These are phyloP conservation scores for Microtus richardsoni DNA, from an alignment of 2,113 vertebrate species.

Conservation along the genomic window DNA sequence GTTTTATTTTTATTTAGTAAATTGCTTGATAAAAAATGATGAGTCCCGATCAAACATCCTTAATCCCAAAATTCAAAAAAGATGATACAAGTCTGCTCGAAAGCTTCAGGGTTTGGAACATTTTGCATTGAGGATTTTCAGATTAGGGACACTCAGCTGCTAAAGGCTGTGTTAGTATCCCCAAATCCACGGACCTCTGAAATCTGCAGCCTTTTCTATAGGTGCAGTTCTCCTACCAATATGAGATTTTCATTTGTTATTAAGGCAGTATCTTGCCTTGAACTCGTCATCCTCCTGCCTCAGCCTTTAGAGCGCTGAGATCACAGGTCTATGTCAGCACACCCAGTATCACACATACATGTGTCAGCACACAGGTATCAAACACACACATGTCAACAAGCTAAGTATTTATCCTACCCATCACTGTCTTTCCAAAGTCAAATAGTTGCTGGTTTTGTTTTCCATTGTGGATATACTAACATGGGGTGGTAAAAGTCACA, in stretches of 20 bases:
- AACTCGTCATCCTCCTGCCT: neutral
- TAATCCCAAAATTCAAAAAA: neutral
- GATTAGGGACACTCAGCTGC: neutral
- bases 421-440: slow-evolving; percentile 31
- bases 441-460: neutral
- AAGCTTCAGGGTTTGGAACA: neutral
- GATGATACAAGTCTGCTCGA: neutral
- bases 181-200: neutral
- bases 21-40: slow-evolving; percentile 33
- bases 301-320: neutral
- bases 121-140: neutral
- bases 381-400: neutral
- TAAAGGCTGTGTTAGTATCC: neutral
- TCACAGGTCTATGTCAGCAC: neutral
- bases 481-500: neutral
- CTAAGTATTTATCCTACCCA: neutral
- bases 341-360: neutral
- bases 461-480: neutral
- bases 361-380: neutral
- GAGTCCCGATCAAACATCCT: neutral
- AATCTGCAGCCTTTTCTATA: neutral
- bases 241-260: neutral
- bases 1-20: slow-evolving; percentile 54
- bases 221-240: neutral
- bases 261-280: neutral